Evolutionary conservation across 2,888 invertebrate genomes (phyloP).

Genomic region (Halictus ligatus): DNA sequence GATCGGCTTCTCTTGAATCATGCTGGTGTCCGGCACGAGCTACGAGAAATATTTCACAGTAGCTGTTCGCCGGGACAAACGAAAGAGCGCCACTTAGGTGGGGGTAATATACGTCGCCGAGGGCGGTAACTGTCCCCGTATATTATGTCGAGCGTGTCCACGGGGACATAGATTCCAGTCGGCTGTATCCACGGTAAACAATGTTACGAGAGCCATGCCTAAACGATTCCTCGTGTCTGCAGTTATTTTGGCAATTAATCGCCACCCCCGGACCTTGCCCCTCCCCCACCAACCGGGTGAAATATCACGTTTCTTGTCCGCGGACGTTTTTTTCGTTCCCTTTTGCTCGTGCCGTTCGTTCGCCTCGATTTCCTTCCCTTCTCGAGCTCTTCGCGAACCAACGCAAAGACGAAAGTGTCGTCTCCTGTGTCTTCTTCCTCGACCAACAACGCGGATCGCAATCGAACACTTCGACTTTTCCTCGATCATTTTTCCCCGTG

Average conservation of each 20-base stretch:
- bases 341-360: background rate
- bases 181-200: constrained; percentile 71
- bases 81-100: constrained; percentile 73
- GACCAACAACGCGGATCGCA: background rate
- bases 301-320: constrained; percentile 57
- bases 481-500: background rate
- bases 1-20: constrained; percentile 56
- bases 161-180: constrained; percentile 73
- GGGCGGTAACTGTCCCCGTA: constrained; percentile 81
- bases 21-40: constrained; percentile 49
- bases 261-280: constrained; percentile 53
- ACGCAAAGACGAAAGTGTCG: constrained; percentile 26
- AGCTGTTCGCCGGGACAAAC: constrained; percentile 42
- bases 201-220: constrained; percentile 73
- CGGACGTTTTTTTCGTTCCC: constrained; percentile 45
- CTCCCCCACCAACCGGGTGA: constrained; percentile 19
- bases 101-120: constrained; percentile 79
- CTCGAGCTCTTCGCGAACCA: constrained; percentile 6
- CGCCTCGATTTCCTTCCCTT: background rate
- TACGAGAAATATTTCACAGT: constrained; percentile 56
- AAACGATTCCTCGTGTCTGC: constrained; percentile 82
- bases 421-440: background rate
- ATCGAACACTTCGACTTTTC: background rate
- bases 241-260: constrained; percentile 82
- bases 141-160: constrained; percentile 77